Evolutionary conservation across 2,888 invertebrate species (phyloP), one percentile per base, ranked within the genome.

Genomic region (Chymomyza procnemis): DNA sequence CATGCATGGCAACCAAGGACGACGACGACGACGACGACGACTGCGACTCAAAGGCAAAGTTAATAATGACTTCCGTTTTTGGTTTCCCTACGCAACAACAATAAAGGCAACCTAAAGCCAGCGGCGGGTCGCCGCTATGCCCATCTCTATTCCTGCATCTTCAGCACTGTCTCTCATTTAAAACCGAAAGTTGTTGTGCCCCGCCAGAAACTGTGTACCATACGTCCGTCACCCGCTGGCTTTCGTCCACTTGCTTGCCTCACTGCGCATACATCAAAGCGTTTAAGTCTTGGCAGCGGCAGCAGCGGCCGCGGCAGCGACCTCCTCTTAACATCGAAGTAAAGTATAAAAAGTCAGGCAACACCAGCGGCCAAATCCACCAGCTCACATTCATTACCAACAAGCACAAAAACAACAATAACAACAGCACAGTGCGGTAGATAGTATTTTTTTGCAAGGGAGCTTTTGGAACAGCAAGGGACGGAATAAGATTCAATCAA

Each of bases 31-130:
- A 18, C n/a, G 56, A 26, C 56, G 4, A 26, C 58, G 34, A 50
- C 50, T 26, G 61, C 73, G 67, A 69, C 73, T 77, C 82, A 82
- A 82, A 85, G 80, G 67, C 71, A 75, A 83, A 85, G 83, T 83
- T 83, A 83, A 83, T 83, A 83, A 83, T 85, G 85, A 85, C 83
- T 83, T 83, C 85, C 85, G 85, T 75, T 75, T 82, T 84, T 71
- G 85, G 83, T 83, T 83, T 80, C 82, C 82, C 85, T 71, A 78
- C 80, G 80, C 82, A 84, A 81, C 82, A 77, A 62, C 67, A 73
- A 52, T 56, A 50, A 34, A 54, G 60, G 41, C 47, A 60, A 18
- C 21, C 54, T 59, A 21, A 18, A 47, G 18, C 60, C 46, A 18
- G 41, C 22, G 65, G 30, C 67, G 67, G 62, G 62, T 62, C 63